Percentiles rank a stretch among this genome's conserved stretches.
phyloP scores from a whole-genome alignment of 2,797 vertebrate genomes.

The Propithecus deckenii region DNA sequence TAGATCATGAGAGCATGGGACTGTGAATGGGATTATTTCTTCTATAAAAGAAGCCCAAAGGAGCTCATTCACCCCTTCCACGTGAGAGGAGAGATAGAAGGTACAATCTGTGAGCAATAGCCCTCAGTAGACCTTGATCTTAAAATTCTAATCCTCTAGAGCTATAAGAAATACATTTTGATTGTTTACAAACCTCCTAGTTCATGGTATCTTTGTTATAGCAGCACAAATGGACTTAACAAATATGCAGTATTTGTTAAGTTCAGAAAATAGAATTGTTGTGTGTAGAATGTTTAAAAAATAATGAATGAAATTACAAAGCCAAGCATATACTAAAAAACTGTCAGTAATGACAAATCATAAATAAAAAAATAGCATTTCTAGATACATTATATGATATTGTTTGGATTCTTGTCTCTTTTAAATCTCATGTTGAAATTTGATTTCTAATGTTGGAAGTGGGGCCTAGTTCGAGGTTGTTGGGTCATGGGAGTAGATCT shows the following conservation, averaged over 20 bases:
- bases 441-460: too few species aligned
- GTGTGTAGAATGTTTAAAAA: not conserved
- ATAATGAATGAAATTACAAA: not conserved
- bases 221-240: not conserved
- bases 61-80: not conserved
- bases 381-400: too few species aligned
- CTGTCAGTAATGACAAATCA: not conserved
- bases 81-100: not conserved
- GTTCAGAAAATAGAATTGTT: not conserved
- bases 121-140: not conserved
- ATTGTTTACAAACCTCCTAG: not conserved
- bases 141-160: not conserved
- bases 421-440: too few species aligned
- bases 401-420: too few species aligned
- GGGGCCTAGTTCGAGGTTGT: too few species aligned
- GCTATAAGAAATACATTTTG: not conserved
- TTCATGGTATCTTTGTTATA: not conserved
- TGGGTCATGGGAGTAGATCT: too few species aligned
- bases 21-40: not conserved
- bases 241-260: not conserved
- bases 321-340: not conserved
- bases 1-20: rapidly evolving
- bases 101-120: not conserved
- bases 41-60: not conserved
- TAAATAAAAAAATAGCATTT: not conserved